phyloP scores from a whole-genome alignment of 2,113 vertebrate species.

The Mugil cephalus region DNA sequence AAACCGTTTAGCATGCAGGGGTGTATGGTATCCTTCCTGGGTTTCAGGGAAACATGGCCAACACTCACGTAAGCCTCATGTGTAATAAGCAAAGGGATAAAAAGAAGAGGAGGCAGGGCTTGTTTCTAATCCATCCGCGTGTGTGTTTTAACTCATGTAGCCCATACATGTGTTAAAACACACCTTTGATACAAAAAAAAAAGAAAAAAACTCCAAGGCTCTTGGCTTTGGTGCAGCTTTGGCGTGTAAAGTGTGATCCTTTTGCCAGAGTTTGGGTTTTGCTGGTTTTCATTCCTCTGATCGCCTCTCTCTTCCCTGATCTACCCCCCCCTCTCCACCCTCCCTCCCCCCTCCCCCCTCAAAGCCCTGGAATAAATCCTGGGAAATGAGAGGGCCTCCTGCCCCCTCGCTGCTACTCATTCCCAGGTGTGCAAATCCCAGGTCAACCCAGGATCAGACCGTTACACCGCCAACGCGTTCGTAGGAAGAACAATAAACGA shows the following conservation, averaged over 20 bases:
- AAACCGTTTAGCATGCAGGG: conserved; percentile 75
- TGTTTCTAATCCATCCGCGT: conserved; percentile 70
- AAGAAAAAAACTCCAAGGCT: conserved; percentile 41
- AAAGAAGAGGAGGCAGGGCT: conserved; percentile 32
- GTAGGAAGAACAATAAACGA: conserved; percentile 59
- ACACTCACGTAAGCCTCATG: conserved; percentile 69
- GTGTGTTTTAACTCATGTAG: conserved; percentile 43
- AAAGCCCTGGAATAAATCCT: conserved; percentile 81
- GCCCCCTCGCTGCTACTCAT: conserved; percentile 63
- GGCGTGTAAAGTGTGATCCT: conserved; percentile 57
- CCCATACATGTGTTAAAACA: conserved; percentile 41
- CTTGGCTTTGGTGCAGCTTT: conserved; percentile 67
- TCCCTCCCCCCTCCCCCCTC: conserved; percentile 70
- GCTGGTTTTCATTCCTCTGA: conserved; percentile 69
- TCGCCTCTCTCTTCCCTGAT: conserved; percentile 70
- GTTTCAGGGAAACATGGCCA: conserved; percentile 73
- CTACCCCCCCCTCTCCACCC: conserved; percentile 71
- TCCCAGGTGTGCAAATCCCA: conserved; percentile 85
- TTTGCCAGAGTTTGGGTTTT: conserved; percentile 71
- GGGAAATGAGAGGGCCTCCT: conserved; percentile 86
- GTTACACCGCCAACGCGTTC: conserved; percentile 41
- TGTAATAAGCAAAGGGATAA: conserved; percentile 65
- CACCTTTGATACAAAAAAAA: conserved; percentile 60
- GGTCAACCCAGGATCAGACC: conserved; percentile 78
- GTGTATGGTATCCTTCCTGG: conserved; percentile 65